Evolutionary conservation across 2,113 vertebrate species (phyloP).

Genomic region (human (Homo sapiens)): DNA sequence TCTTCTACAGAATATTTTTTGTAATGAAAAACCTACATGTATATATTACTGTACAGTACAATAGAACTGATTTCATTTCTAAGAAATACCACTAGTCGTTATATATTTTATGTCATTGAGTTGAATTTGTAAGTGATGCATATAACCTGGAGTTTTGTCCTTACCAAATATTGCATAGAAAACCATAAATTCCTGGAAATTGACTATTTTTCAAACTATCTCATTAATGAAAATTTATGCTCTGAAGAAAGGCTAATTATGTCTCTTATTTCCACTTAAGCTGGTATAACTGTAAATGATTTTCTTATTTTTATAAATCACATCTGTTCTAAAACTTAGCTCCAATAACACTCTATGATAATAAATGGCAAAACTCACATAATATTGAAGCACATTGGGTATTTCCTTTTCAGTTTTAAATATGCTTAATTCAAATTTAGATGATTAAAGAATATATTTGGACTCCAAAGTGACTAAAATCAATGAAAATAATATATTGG

Average conservation of each 20-base stretch:
- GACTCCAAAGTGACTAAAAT: slow-evolving; percentile 4
- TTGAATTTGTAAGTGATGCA: not conserved
- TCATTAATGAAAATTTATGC: not conserved
- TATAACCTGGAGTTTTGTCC: not conserved
- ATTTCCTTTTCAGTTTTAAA: slow-evolving; percentile 20
- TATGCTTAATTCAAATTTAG: slow-evolving; percentile 19
- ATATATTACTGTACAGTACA: not conserved
- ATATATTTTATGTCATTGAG: not conserved
- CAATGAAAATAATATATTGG: not conserved
- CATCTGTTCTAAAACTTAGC: not conserved
- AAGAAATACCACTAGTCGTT: not conserved
- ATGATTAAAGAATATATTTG: slow-evolving; percentile 14
- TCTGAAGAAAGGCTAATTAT: not conserved
- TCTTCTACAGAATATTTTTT: slow-evolving; percentile 16
- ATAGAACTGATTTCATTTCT: not conserved
- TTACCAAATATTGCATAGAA: slow-evolving; percentile 1
- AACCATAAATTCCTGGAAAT: slow-evolving; percentile 12
- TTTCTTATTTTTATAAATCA: slow-evolving; percentile 39
- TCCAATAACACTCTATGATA: not conserved
- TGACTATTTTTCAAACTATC: not conserved
- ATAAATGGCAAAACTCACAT: not conserved
- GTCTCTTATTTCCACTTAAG: slow-evolving; percentile 18
- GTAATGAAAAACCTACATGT: not conserved
- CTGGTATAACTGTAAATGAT: not conserved
- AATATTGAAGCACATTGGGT: not conserved